These are phyloP conservation scores for Habrosyne pyritoides DNA, from an alignment of 2,888 invertebrate genomes.

Conservation along the genomic window DNA sequence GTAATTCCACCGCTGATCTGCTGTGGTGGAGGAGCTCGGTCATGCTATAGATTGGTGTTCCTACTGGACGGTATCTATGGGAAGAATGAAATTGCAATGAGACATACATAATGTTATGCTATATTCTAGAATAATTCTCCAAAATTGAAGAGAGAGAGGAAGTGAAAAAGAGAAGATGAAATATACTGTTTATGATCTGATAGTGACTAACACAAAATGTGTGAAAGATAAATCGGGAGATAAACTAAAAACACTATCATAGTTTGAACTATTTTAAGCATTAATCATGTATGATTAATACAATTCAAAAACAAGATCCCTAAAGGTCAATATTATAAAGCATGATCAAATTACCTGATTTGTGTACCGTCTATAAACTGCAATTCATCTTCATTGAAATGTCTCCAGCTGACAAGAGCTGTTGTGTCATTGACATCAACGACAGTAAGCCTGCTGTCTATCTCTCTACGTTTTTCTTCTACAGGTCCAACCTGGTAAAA, in stretches of 20 bases:
- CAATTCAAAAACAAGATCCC: neutral
- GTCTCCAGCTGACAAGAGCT: constrained; percentile 91
- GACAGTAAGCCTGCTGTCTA: constrained; percentile 89
- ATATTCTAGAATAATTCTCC: neutral
- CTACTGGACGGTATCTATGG: constrained; percentile 90
- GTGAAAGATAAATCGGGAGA: no score
- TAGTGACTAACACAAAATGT: no score
- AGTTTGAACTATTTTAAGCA: no score
- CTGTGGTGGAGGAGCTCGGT: constrained; percentile 93
- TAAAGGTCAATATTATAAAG: neutral
- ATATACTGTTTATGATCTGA: no score
- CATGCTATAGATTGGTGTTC: constrained; percentile 92
- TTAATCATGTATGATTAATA: no score
- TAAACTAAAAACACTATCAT: no score
- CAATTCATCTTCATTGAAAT: constrained; percentile 90
- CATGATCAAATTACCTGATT: constrained; percentile 71
- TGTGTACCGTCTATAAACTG: constrained; percentile 95
- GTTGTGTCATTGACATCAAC: constrained; percentile 91
- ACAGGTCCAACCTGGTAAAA: constrained; percentile 38
- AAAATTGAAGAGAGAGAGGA: neutral
- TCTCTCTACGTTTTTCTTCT: constrained; percentile 76
- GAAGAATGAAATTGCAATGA: no score
- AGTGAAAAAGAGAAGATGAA: no score
- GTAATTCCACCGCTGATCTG: constrained; percentile 89
- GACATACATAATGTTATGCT: no score